phyloP scores from a whole-genome alignment of 2,797 vertebrate species.

The Tragopan temminckii region DNA sequence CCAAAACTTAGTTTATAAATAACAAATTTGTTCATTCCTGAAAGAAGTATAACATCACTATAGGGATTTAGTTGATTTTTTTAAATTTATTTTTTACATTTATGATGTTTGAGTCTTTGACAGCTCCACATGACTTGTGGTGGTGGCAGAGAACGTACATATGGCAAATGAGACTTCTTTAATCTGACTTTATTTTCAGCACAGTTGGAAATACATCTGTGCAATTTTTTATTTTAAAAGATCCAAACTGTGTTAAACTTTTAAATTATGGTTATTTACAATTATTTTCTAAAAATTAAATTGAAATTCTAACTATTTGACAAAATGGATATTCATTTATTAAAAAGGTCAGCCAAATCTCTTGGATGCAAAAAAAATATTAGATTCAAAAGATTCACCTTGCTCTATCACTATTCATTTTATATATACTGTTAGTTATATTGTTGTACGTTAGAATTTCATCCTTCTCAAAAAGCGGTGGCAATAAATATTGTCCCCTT shows the following conservation, averaged over 20 bases:
- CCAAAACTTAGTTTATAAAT: not conserved
- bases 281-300: not conserved
- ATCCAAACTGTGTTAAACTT: not conserved
- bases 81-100: accelerated
- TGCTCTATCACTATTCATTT: not conserved
- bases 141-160: not conserved
- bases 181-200: not conserved
- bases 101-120: not conserved
- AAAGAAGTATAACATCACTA: not conserved
- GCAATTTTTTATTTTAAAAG: not conserved
- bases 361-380: not conserved
- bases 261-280: not conserved
- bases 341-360: not conserved
- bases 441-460: not conserved
- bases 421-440: not conserved
- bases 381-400: not conserved
- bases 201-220: not conserved
- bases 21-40: not conserved
- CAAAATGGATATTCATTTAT: not conserved
- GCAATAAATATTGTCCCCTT: conserved; percentile 1
- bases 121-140: not conserved
- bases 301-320: not conserved
- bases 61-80: not conserved
- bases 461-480: not conserved
- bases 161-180: not conserved